Conservation (phyloP, 2,113 vertebrate species). For the Laterallus jamaicensis region DNA sequence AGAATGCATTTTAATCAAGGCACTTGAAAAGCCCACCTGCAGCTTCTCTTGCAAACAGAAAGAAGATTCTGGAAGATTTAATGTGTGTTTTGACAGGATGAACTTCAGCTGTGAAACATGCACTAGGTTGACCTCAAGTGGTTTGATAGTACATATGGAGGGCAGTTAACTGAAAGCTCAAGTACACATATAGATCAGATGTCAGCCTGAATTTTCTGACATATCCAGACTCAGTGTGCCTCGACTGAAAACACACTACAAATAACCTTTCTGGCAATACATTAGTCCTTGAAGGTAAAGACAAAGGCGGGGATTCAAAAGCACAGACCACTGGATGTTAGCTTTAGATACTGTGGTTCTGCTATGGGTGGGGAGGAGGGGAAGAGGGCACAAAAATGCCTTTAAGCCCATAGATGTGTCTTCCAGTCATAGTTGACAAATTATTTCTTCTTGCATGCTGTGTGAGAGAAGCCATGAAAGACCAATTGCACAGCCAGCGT, state of each 20-base stretch:
- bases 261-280: neutral
- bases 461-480: neutral
- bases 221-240: neutral
- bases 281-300: neutral
- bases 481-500: neutral
- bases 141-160: neutral
- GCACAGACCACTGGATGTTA: neutral
- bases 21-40: neutral
- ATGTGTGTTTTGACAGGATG: neutral
- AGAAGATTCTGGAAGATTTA: neutral
- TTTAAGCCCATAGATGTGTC: neutral
- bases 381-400: neutral
- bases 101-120: neutral
- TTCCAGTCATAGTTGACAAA: neutral
- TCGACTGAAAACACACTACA: neutral
- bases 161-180: neutral
- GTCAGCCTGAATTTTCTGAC: constrained; percentile 18
- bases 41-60: neutral
- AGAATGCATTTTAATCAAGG: neutral
- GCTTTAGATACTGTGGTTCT: neutral
- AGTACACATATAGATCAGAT: neutral
- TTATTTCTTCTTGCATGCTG: neutral
- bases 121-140: neutral
- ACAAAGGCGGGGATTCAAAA: neutral
- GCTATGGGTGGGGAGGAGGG: neutral